These are phyloP conservation scores for Andrena haemorrhoa DNA, from an alignment of 2,888 invertebrate species.

Conservation along the genomic window DNA sequence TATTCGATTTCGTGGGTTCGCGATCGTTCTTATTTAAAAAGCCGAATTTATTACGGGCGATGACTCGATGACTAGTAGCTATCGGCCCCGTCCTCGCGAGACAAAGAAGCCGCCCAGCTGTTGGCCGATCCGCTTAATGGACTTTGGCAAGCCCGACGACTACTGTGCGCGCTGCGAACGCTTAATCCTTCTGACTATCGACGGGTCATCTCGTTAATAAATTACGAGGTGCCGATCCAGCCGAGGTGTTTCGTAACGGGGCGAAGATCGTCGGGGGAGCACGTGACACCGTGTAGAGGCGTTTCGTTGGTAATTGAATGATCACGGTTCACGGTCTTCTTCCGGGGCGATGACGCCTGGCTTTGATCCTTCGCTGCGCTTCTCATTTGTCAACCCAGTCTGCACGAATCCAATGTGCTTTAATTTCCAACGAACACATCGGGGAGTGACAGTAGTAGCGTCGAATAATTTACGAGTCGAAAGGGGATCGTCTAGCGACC, in stretches of 20 bases:
- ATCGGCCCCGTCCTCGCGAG: conserved; percentile 42
- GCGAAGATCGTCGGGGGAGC: conserved; percentile 16
- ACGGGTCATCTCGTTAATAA: conserved; percentile 65
- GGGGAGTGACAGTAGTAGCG: no score
- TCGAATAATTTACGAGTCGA: no score
- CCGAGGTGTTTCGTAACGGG: conserved; percentile 42
- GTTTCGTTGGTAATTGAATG: not conserved
- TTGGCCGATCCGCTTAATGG: conserved; percentile 62
- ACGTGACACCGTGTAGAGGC: not conserved
- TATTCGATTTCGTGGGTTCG: conserved; percentile 1
- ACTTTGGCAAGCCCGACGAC: conserved; percentile 63
- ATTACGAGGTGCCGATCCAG: conserved; percentile 59
- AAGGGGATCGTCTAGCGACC: no score
- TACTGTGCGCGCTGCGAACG: conserved; percentile 52
- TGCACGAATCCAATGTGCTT: not conserved
- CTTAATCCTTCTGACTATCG: conserved; percentile 58
- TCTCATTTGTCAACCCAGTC: not conserved
- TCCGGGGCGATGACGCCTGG: not conserved
- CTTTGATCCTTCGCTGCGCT: not conserved
- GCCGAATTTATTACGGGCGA: conserved; percentile 49
- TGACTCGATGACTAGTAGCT: conserved; percentile 59
- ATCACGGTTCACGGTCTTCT: conserved; percentile 31
- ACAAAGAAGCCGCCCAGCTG: conserved; percentile 65
- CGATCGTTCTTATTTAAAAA: conserved; percentile 44
- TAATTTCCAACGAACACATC: no score